Evolutionary conservation across 2,113 vertebrate species (phyloP).

Genomic region (Platichthys stellatus): DNA sequence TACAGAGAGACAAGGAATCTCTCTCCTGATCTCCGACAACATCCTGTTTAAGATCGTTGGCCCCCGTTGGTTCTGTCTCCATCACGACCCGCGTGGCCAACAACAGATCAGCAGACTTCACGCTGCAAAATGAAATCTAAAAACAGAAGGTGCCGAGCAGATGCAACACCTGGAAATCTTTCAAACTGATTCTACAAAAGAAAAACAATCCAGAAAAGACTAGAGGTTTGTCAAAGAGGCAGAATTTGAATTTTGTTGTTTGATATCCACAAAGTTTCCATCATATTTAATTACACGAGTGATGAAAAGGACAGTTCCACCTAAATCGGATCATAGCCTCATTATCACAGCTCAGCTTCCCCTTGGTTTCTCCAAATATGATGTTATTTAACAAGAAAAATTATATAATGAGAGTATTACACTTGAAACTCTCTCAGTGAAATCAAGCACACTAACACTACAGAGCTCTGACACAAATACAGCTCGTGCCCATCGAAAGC

Average conservation of each 20-base stretch:
- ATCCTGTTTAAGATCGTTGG: background rate
- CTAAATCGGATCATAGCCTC: background rate
- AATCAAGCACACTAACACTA: background rate
- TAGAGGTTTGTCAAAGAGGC: no score
- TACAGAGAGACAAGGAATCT: background rate
- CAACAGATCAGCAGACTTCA: background rate
- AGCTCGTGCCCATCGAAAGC: background rate
- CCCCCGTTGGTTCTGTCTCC: background rate
- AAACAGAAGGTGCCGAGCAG: background rate
- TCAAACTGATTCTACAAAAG: background rate
- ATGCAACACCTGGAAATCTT: background rate
- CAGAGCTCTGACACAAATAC: background rate
- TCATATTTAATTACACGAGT: no score
- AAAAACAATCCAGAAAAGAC: background rate
- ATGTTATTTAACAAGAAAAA: background rate
- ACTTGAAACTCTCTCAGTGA: background rate
- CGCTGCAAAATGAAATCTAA: constrained; percentile 1
- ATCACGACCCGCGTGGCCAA: background rate
- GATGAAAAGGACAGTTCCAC: background rate
- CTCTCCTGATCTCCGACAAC: background rate
- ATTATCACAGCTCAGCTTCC: background rate
- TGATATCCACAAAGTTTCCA: no score
- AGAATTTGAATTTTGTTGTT: no score
- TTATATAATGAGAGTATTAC: background rate
- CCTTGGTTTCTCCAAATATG: background rate